Conservation (phyloP, 2,113 vertebrate species). For the Arvicanthis niloticus region DNA sequence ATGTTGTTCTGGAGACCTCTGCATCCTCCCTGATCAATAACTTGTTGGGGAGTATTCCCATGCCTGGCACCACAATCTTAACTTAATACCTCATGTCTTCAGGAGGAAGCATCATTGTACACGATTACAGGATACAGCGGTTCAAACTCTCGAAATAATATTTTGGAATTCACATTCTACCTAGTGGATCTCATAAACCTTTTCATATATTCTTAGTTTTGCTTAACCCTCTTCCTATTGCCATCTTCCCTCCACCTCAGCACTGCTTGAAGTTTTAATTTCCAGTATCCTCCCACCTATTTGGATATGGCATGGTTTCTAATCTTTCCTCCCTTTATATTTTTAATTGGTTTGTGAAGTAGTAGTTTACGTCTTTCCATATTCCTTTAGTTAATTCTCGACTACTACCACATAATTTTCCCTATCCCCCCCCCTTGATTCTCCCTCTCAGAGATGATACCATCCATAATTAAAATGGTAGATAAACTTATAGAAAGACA, state of each 20-base stretch:
- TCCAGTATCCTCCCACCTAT: background rate
- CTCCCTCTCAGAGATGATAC: background rate
- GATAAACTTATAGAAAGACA: background rate
- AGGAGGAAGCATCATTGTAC: background rate
- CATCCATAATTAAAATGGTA: slow-evolving; percentile 33
- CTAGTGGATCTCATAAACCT: background rate
- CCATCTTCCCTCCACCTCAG: no score
- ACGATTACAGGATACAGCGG: background rate
- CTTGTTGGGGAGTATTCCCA: background rate
- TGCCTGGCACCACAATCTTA: background rate
- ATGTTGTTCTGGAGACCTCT: background rate
- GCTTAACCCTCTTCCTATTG: background rate
- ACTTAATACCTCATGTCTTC: background rate
- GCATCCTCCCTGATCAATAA: background rate
- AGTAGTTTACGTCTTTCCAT: background rate
- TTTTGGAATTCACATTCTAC: background rate
- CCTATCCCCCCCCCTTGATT: background rate
- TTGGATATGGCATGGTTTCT: background rate
- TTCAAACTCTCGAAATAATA: background rate
- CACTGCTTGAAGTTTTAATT: background rate
- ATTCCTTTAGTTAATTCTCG: background rate
- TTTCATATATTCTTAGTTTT: background rate
- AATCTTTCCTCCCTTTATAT: background rate
- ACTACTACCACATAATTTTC: background rate
- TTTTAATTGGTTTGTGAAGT: background rate